phyloP scores from a whole-genome alignment of 2,888 invertebrate species.

The Cancer borealis region DNA sequence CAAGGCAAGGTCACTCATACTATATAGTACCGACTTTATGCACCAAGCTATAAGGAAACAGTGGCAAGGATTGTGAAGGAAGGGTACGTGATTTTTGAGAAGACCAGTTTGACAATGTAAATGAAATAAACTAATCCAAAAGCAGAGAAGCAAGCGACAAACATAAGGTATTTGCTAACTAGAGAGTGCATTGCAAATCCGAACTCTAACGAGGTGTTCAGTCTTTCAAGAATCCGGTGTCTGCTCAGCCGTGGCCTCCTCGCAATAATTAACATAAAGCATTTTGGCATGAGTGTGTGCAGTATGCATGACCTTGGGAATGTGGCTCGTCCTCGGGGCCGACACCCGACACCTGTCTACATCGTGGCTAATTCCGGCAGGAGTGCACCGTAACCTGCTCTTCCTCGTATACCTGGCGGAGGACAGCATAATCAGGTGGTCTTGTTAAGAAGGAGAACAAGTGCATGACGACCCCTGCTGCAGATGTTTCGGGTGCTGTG shows the following conservation, averaged over 20 bases:
- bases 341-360: conserved; percentile 30
- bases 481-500: not conserved
- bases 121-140: not conserved
- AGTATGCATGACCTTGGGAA: conserved; percentile 41
- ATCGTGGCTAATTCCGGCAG: conserved; percentile 29
- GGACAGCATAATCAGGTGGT: conserved; percentile 4
- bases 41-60: not conserved
- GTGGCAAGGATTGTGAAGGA: not conserved
- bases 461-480: not conserved
- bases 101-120: not conserved
- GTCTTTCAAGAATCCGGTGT: not conserved
- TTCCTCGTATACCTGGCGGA: not conserved
- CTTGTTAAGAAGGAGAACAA: not conserved
- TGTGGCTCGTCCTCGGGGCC: not conserved
- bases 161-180: conserved; percentile 18
- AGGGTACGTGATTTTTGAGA: not conserved
- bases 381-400: not conserved
- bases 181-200: not conserved
- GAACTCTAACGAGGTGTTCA: conserved; percentile 10
- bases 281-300: conserved; percentile 15
- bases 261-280: conserved; percentile 16
- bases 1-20: conserved; percentile 25
- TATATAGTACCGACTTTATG: conserved; percentile 7
- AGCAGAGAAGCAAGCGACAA: not conserved
- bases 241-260: not conserved